phyloP scores from a whole-genome alignment of 2,888 invertebrate species.

The Athetis lepigone region DNA sequence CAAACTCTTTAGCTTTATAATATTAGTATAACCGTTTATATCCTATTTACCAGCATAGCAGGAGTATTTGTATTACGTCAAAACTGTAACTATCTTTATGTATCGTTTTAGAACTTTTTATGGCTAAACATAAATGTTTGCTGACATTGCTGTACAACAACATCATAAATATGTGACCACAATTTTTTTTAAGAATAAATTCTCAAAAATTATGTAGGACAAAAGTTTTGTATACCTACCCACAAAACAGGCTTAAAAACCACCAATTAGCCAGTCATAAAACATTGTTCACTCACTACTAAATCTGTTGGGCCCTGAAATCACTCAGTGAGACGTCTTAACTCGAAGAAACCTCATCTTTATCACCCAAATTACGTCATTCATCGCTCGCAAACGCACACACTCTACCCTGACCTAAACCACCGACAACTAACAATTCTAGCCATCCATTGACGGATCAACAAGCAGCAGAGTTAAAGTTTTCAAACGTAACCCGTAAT shows the following conservation, averaged over 20 bases:
- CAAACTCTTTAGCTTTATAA: too few species aligned
- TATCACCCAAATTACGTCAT: constrained; percentile 88
- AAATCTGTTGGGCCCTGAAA: constrained; percentile 76
- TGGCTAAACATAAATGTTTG: too few species aligned
- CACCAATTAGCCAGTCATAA: constrained; percentile 67
- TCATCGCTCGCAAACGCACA: constrained; percentile 83
- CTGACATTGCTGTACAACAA: too few species aligned
- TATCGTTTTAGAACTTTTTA: too few species aligned
- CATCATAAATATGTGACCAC: too few species aligned
- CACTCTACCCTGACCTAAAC: constrained; percentile 56
- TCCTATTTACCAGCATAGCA: too few species aligned
- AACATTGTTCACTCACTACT: constrained; percentile 66
- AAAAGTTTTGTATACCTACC: too few species aligned
- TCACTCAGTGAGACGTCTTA: constrained; percentile 85
- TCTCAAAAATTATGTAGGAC: too few species aligned
- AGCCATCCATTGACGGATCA: constrained; percentile 64
- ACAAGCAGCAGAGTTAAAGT: background rate
- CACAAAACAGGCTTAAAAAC: constrained; percentile 43
- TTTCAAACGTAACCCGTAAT: constrained; percentile 60
- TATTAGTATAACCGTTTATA: too few species aligned
- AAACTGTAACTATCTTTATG: too few species aligned
- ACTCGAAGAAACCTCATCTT: constrained; percentile 82
- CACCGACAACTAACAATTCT: constrained; percentile 36
- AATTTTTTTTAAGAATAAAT: too few species aligned
- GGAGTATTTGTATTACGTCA: too few species aligned